phyloP scores from a whole-genome alignment of 2,113 vertebrate species.

The Stegastes partitus region DNA sequence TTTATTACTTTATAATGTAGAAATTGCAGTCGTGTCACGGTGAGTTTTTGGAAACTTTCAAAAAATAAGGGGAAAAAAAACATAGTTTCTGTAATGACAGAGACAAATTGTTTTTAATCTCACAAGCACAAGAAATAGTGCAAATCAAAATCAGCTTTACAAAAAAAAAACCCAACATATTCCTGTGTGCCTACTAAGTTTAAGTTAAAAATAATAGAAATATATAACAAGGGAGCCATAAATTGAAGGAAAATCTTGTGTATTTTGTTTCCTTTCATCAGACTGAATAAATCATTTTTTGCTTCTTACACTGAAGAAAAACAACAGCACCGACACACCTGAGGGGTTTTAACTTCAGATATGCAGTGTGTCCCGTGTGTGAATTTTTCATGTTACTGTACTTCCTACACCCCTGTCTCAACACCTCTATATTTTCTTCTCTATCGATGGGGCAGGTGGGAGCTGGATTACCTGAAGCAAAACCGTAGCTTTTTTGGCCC shows the following conservation, averaged over 20 bases:
- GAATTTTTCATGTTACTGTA: slow-evolving; percentile 57
- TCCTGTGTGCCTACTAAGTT: not conserved
- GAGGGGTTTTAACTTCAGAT: slow-evolving; percentile 43
- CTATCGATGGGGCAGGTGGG: slow-evolving; percentile 52
- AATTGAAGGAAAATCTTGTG: not conserved
- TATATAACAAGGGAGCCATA: not conserved
- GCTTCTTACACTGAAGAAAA: slow-evolving; percentile 28
- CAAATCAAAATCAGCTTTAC: not conserved
- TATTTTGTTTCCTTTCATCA: slow-evolving; percentile 20
- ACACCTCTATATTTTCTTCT: slow-evolving; percentile 48
- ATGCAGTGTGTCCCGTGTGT: slow-evolving; percentile 41
- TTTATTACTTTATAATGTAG: slow-evolving; percentile 53
- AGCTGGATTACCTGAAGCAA: slow-evolving; percentile 65
- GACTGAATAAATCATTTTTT: not conserved
- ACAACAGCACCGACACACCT: slow-evolving; percentile 26
- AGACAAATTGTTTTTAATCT: too few species aligned
- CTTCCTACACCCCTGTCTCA: slow-evolving; percentile 45
- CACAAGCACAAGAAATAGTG: not conserved
- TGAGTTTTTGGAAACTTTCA: slow-evolving; percentile 6
- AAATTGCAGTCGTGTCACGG: slow-evolving; percentile 15
- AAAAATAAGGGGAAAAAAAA: not conserved
- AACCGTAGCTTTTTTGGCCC: slow-evolving; percentile 50
- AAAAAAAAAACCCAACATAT: not conserved
- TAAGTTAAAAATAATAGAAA: not conserved
- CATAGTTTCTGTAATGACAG: not conserved